phyloP scores from a whole-genome alignment of 1,140 invertebrate genomes.

The Drosophila pallidifrons region DNA sequence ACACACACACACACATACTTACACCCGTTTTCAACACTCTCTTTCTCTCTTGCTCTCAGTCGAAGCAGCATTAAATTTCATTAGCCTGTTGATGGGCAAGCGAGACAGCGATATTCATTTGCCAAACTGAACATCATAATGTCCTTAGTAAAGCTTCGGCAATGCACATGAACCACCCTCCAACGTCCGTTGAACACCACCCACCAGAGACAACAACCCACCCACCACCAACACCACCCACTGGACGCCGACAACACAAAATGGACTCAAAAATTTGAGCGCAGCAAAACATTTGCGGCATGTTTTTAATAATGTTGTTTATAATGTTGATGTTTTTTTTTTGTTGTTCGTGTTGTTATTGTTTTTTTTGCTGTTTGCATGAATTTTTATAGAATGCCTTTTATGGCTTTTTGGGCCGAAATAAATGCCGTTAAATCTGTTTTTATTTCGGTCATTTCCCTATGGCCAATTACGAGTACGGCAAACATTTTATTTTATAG shows the following conservation, averaged over 20 bases:
- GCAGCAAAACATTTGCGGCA: constrained; percentile 82
- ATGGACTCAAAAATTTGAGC: constrained; percentile 82
- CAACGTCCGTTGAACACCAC: constrained; percentile 1
- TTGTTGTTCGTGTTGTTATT: constrained; percentile 28
- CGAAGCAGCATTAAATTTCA: constrained; percentile 58
- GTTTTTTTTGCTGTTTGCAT: constrained; percentile 50
- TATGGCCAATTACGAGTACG: constrained; percentile 33
- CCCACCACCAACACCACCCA: constrained; percentile 2
- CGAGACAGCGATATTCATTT: constrained; percentile 63
- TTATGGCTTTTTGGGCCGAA: constrained; percentile 56
- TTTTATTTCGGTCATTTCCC: constrained; percentile 49
- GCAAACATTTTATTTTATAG: constrained; percentile 45
- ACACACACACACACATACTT: background rate
- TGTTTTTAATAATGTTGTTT: constrained; percentile 85
- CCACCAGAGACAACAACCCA: constrained; percentile 4
- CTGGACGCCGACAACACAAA: constrained; percentile 60
- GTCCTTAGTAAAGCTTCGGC: constrained; percentile 45
- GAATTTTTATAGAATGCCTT: constrained; percentile 73
- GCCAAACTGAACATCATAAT: constrained; percentile 65
- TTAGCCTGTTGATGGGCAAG: constrained; percentile 57
- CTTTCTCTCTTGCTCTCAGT: constrained; percentile 20
- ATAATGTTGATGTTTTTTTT: constrained; percentile 77
- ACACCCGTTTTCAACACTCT: background rate
- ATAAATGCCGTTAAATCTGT: constrained; percentile 59
- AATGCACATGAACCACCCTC: constrained; percentile 14